phyloP scores from a whole-genome alignment of 2,113 vertebrate species.

The Nothocercus julius region DNA sequence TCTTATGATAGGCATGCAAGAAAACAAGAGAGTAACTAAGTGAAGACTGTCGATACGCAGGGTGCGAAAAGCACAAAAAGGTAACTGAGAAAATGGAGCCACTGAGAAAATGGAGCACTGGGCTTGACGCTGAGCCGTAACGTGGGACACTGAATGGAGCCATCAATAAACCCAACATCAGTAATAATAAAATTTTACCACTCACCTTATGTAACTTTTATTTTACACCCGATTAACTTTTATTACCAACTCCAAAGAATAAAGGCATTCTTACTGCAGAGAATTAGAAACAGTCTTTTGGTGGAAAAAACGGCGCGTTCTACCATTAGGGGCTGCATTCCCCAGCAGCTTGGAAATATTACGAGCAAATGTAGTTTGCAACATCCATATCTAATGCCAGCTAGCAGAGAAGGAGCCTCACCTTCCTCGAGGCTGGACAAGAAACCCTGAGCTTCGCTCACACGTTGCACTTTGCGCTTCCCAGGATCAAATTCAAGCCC shows the following conservation, averaged over 20 bases:
- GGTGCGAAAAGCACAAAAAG: neutral
- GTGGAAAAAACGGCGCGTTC: accelerated
- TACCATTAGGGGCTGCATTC: neutral
- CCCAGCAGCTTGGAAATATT: neutral
- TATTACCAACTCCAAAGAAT: slow-evolving; percentile 40
- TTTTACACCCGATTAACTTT: slow-evolving; percentile 73
- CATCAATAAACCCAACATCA: slow-evolving; percentile 6
- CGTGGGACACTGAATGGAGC: neutral
- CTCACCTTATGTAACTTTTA: slow-evolving; percentile 48
- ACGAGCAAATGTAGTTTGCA: neutral
- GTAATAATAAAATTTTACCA: slow-evolving; percentile 36
- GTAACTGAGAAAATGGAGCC: neutral
- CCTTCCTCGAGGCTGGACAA: neutral
- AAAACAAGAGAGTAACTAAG: neutral
- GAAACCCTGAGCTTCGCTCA: neutral
- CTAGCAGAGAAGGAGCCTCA: neutral
- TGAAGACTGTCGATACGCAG: accelerated
- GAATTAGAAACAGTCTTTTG: slow-evolving; percentile 41
- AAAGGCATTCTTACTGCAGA: slow-evolving; percentile 29
- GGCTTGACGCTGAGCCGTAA: too few species aligned
- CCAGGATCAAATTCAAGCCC: neutral
- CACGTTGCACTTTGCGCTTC: neutral
- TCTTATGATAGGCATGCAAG: neutral
- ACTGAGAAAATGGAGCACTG: neutral
- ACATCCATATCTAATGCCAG: neutral